These are phyloP conservation scores for Limosa lapponica DNA, from an alignment of 2,797 vertebrate genomes.

Conservation along the genomic window DNA sequence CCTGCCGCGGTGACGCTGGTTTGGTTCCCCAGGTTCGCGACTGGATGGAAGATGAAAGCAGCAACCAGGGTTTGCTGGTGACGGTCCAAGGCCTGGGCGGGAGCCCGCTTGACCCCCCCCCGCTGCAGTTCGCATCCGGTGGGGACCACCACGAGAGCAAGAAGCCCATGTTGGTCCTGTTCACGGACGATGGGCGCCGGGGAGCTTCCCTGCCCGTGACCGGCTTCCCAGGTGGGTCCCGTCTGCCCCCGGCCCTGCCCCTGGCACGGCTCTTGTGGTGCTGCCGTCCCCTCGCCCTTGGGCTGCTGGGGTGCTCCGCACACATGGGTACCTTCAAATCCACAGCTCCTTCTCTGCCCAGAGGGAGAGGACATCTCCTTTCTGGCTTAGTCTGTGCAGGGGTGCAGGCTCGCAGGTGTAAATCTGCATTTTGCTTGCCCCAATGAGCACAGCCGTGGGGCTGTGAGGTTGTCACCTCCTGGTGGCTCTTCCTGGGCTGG, in stretches of 20 bases:
- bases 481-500: not conserved
- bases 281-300: rapidly evolving
- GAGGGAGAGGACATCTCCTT: not conserved
- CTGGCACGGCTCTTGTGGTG: rapidly evolving
- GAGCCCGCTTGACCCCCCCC: constrained; percentile 70
- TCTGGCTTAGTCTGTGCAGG: not conserved
- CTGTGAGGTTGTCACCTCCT: not conserved
- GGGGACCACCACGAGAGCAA: constrained; percentile 88
- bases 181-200: constrained; percentile 87
- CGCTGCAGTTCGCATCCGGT: constrained; percentile 83
- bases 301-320: not conserved
- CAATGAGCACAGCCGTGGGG: rapidly evolving
- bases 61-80: constrained; percentile 86
- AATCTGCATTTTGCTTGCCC: not conserved
- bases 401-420: not conserved
- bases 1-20: rapidly evolving
- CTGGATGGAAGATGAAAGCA: constrained; percentile 84
- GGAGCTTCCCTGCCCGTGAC: constrained; percentile 55
- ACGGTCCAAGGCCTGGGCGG: constrained; percentile 77
- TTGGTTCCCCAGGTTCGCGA: constrained; percentile 82
- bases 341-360: not conserved
- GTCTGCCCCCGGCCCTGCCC: rapidly evolving
- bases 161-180: constrained; percentile 92
- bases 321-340: not conserved
- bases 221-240: constrained; percentile 74